Conservation (phyloP, 2,113 vertebrate species). For the Paramisgurnus dabryanus region DNA sequence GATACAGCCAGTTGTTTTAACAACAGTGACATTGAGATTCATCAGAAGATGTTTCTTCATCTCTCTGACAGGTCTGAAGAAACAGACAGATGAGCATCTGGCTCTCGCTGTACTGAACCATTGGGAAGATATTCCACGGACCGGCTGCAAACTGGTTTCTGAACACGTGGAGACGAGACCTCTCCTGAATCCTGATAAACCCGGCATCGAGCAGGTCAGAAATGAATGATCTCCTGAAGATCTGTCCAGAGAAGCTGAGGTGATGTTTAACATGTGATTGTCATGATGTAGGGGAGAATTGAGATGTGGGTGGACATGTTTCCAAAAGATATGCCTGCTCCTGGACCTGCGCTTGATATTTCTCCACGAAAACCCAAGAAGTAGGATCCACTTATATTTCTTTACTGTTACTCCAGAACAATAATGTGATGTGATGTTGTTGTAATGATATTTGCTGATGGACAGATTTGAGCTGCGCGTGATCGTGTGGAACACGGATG, state of each 20-base stretch:
- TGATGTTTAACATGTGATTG: background rate
- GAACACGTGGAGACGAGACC: constrained; percentile 95
- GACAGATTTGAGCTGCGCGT: constrained; percentile 95
- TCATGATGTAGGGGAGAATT: constrained; percentile 83
- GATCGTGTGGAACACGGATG: constrained; percentile 98
- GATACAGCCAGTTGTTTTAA: too few relatives aligned
- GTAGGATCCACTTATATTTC: constrained; percentile 66
- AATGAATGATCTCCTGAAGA: background rate
- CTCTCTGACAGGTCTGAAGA: constrained; percentile 83
- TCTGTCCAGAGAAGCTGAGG: too few relatives aligned
- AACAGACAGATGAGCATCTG: constrained; percentile 90
- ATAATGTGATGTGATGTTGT: background rate
- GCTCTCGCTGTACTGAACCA: constrained; percentile 85
- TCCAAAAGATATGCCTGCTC: constrained; percentile 90
- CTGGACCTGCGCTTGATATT: constrained; percentile 90
- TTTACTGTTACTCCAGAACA: too few relatives aligned
- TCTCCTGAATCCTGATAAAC: constrained; percentile 91
- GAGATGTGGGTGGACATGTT: constrained; percentile 99
- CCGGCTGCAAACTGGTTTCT: constrained; percentile 87
- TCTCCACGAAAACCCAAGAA: constrained; percentile 97
- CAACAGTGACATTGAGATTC: background rate
- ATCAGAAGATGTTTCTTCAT: too few relatives aligned
- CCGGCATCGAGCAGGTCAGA: constrained; percentile 93
- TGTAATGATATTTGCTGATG: constrained; percentile 30
- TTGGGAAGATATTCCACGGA: constrained; percentile 90